These are phyloP conservation scores for Tetheella fluctuosa DNA, from an alignment of 2,888 invertebrate species.

Conservation along the genomic window DNA sequence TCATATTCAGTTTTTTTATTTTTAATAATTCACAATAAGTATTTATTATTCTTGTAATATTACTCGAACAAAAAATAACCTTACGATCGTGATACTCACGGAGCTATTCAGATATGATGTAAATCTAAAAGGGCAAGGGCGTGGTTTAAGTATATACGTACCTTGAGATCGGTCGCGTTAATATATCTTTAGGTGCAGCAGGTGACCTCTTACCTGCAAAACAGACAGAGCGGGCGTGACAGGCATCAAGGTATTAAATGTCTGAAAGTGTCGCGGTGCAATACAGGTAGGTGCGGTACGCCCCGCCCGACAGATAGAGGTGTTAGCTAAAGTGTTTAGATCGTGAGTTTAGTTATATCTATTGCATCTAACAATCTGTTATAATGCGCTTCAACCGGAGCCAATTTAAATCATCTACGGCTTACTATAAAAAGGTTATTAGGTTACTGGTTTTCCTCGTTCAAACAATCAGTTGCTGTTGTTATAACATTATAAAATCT, in stretches of 20 bases:
- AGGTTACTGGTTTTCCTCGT: neutral
- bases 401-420: slow-evolving; percentile 45
- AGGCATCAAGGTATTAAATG: too few relatives aligned
- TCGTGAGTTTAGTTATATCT: slow-evolving; percentile 68
- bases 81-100: slow-evolving; percentile 57
- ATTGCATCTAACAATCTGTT: slow-evolving; percentile 57
- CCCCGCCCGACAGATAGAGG: too few relatives aligned
- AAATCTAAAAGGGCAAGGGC: slow-evolving; percentile 78
- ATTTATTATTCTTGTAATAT: slow-evolving; percentile 21
- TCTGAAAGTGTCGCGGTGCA: too few relatives aligned
- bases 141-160: slow-evolving; percentile 67
- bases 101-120: slow-evolving; percentile 70
- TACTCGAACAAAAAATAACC: slow-evolving; percentile 44
- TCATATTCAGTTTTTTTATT: slow-evolving; percentile 4
- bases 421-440: neutral
- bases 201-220: slow-evolving; percentile 63
- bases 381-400: slow-evolving; percentile 39
- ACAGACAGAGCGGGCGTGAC: too few relatives aligned
- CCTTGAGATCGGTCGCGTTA: slow-evolving; percentile 56
- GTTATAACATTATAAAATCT: too few relatives aligned
- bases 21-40: slow-evolving; percentile 1
- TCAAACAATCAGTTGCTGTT: neutral
- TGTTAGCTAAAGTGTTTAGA: slow-evolving; percentile 65
- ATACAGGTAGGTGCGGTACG: too few relatives aligned
- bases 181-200: slow-evolving; percentile 77